Evolutionary conservation across 30 jellyfish, hydroid and myxozoan genomes (phyloP).

Genomic region (Pseudorhiza aurosa): DNA sequence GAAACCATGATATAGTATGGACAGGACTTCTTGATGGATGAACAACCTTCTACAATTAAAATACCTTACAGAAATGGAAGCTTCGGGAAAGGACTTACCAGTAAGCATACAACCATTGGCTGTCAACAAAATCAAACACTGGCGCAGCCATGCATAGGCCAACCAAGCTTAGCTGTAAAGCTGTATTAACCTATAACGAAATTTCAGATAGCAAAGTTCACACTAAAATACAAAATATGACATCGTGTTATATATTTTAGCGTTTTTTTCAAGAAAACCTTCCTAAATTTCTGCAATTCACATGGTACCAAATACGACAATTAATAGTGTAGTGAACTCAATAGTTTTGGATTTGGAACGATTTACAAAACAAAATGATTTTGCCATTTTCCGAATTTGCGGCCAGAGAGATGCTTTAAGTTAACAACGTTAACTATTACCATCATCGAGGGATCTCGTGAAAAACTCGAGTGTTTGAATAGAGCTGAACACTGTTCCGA

Average conservation of each 20-base stretch:
- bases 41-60: too few relatives aligned
- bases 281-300: too few relatives aligned
- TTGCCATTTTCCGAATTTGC: background rate
- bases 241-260: too few relatives aligned
- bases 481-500: too few relatives aligned
- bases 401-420: background rate
- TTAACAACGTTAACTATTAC: too few relatives aligned
- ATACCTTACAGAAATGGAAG: too few relatives aligned
- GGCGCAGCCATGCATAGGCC: slow-evolving; percentile 95
- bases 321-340: background rate
- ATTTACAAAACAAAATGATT: background rate
- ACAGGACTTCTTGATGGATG: too few relatives aligned
- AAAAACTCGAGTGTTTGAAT: too few relatives aligned
- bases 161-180: slow-evolving; percentile 84
- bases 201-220: background rate
- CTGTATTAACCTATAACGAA: slow-evolving; percentile 82
- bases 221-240: background rate
- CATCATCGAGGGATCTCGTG: too few relatives aligned
- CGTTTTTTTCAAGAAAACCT: too few relatives aligned
- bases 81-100: slow-evolving; percentile 65
- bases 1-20: too few relatives aligned
- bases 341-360: background rate
- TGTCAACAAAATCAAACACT: slow-evolving; percentile 74
- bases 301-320: background rate
- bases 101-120: slow-evolving; percentile 69